Evolutionary conservation across 2,888 invertebrate species (phyloP).

Genomic region (Leptinotarsa tumamoca): DNA sequence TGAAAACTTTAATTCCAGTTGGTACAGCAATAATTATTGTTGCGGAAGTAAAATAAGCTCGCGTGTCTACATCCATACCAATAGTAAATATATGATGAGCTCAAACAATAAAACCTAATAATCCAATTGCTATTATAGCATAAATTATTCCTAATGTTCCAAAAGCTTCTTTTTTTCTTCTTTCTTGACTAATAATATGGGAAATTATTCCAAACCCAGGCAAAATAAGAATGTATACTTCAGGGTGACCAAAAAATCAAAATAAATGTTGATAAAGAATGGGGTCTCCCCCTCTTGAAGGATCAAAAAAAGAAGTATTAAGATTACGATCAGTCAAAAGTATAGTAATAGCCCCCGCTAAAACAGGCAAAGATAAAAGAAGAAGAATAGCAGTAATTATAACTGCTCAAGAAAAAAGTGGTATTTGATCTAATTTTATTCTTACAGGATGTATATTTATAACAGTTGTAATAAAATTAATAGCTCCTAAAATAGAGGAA

Average conservation of each 20-base stretch:
- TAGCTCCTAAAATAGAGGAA: conserved; percentile 80
- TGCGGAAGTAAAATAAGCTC: conserved; percentile 86
- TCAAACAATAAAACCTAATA: conserved; percentile 87
- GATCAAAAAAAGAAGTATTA: conserved; percentile 86
- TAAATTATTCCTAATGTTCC: conserved; percentile 36
- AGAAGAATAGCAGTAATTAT: conserved; percentile 75
- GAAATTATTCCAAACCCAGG: conserved; percentile 79
- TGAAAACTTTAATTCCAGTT: conserved; percentile 87
- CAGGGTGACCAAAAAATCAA: conserved; percentile 90
- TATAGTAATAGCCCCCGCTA: conserved; percentile 86
- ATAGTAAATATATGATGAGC: conserved; percentile 89
- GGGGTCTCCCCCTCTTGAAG: conserved; percentile 83
- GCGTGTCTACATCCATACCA: conserved; percentile 85
- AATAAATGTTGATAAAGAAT: conserved; percentile 86
- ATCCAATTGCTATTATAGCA: conserved; percentile 85
- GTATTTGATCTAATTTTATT: conserved; percentile 74
- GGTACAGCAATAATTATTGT: conserved; percentile 90
- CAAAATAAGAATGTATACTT: conserved; percentile 78
- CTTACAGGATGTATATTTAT: conserved; percentile 76
- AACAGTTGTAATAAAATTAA: conserved; percentile 84
- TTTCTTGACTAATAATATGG: conserved; percentile 81
- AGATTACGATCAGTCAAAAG: conserved; percentile 83
- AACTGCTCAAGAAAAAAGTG: conserved; percentile 82
- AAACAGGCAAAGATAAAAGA: conserved; percentile 78
- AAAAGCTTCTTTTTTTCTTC: conserved; percentile 62